Evolutionary conservation across 1,140 invertebrate species (phyloP), one percentile per base, ranked within the genome.

Genomic region (Trichoplusia ni): DNA sequence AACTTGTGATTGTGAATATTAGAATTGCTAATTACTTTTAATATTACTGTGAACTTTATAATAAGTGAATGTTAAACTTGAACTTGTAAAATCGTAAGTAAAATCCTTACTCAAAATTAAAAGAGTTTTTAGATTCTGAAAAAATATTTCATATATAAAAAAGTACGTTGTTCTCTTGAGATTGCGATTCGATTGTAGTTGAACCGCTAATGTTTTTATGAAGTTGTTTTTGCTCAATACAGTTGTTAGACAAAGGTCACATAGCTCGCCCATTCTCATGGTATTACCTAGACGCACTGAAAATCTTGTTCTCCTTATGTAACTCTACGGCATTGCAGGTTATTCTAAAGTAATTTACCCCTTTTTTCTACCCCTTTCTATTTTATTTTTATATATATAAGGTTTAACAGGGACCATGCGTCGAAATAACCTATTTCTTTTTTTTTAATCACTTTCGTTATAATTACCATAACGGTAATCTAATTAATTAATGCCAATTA

Each of bases 271-370:
- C 42, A 23, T 60, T 35, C 47, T 35, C 19, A 46, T 60, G 40
- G 40, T 19, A 47, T 46, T 47, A 25, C 29, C 56, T 35, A 46
- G 56, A 35, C 42, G 29, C 27, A 29, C 33, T 42, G 21, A 38
- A 56, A 56, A 16, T 47, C 62, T 68, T 60, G 65, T 42, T 29
- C 60, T 58, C 54, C 73, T 83, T 83, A 83, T 75, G 70, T 81
- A 79, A 83, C 68, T 68, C 51, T 79, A 72, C 81, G 73, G 71
- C 77, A 83, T 73, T 83, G 81, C 81, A 80, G 79, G 49, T 51
- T 65, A 60, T 59, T 54, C n/a, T 21, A 27, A 16, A 31, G 49
- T 54, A 38, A 23, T 37, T 54, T 27, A 14, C 21, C 2, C 8
- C 11, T 18, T 16, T 47, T 47, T 27, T 9, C 8, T n/a, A 33